Evolutionary conservation across 1,140 invertebrate genomes (phyloP).

Genomic region (Zaprionus davidi): DNA sequence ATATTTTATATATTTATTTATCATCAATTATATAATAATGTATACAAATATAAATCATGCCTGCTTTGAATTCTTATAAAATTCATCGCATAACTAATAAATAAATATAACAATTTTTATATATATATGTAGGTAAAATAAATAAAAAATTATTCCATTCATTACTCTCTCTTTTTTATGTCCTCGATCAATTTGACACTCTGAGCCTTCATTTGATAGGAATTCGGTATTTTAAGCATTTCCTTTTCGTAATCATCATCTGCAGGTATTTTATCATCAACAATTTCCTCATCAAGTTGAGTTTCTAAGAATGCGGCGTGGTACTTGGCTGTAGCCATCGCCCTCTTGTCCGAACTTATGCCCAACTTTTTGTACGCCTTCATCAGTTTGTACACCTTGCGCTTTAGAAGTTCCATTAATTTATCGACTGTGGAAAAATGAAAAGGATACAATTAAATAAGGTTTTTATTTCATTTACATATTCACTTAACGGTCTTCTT

Average conservation of each 20-base stretch:
- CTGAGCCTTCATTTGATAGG: slow-evolving; percentile 73
- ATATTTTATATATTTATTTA: not conserved
- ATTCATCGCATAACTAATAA: no score
- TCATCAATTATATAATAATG: not conserved
- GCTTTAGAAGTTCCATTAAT: slow-evolving; percentile 63
- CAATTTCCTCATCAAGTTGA: slow-evolving; percentile 23
- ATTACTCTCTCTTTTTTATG: not conserved
- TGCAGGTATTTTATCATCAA: slow-evolving; percentile 20
- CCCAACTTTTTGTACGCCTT: slow-evolving; percentile 44
- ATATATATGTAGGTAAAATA: not conserved
- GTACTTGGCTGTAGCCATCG: slow-evolving; percentile 38
- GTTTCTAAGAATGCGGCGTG: slow-evolving; percentile 55
- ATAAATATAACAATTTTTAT: no score
- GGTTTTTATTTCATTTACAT: not conserved
- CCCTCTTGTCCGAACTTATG: slow-evolving; percentile 24
- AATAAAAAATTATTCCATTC: not conserved
- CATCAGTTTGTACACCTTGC: slow-evolving; percentile 70
- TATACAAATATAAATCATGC: no score
- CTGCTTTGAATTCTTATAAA: no score
- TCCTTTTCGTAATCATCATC: slow-evolving; percentile 68
- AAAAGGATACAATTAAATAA: not conserved
- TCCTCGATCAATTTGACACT: slow-evolving; percentile 67
- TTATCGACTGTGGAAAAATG: slow-evolving; percentile 57
- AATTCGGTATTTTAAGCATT: slow-evolving; percentile 65
- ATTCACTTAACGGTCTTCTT: slow-evolving; percentile 67